Evolutionary conservation across 1,140 invertebrate genomes (phyloP).

Genomic region (Tetragnatha versicolor): DNA sequence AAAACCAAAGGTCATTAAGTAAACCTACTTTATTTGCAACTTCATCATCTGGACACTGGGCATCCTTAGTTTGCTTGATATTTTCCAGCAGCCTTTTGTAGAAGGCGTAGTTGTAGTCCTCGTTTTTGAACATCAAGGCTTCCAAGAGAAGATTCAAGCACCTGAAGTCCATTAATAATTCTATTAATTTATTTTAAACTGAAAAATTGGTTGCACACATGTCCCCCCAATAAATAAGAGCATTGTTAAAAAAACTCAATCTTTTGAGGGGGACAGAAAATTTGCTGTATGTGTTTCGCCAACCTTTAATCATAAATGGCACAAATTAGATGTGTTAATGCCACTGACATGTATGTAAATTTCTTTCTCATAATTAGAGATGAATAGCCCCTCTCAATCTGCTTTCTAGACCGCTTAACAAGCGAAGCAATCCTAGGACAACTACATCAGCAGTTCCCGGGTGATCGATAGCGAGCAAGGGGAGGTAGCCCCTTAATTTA

Average conservation of each 20-base stretch:
- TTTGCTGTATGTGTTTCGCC: background rate
- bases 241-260: background rate
- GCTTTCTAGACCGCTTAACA: too few species aligned
- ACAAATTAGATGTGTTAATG: background rate
- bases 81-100: slow-evolving; percentile 88
- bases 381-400: too few species aligned
- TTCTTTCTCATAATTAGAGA: too few species aligned
- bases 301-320: background rate
- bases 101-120: slow-evolving; percentile 94
- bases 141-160: slow-evolving; percentile 95
- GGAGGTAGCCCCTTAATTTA: background rate
- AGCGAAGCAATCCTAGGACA: too few species aligned
- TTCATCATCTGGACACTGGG: slow-evolving; percentile 81
- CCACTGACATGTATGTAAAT: too few species aligned
- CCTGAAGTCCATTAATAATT: slow-evolving; percentile 60
- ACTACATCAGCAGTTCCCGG: too few species aligned
- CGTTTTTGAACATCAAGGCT: slow-evolving; percentile 89
- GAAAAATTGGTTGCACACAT: background rate
- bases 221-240: background rate
- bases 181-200: too few species aligned
- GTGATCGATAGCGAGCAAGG: too few species aligned
- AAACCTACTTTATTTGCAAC: slow-evolving; percentile 77
- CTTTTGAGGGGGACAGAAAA: background rate
- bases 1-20: background rate
- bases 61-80: slow-evolving; percentile 82